phyloP scores from a whole-genome alignment of 2,797 vertebrate species.

The Sphenodon punctatus region DNA sequence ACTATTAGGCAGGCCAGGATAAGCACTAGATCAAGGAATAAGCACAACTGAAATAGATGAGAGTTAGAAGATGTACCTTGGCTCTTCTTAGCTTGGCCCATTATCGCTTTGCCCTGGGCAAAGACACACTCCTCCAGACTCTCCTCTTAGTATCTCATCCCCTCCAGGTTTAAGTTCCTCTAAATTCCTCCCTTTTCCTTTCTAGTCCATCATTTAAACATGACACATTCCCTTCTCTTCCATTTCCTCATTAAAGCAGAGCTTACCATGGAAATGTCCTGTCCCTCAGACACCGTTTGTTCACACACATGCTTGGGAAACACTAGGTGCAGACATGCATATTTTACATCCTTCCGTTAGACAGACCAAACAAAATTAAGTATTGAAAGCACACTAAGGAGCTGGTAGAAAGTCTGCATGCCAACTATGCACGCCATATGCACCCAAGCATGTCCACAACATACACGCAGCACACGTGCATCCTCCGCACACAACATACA shows the following conservation, averaged over 20 bases:
- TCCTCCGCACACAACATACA: too few species aligned
- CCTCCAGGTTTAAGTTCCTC: background rate
- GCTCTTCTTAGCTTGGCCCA: slow-evolving; percentile 19
- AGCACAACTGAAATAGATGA: slow-evolving; percentile 19
- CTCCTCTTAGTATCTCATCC: background rate
- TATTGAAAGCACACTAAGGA: too few species aligned
- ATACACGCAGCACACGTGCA: too few species aligned
- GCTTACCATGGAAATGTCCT: background rate
- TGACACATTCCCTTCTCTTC: background rate
- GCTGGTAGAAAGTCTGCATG: too few species aligned
- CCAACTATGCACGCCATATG: too few species aligned
- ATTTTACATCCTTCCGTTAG: too few species aligned
- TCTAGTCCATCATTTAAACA: background rate
- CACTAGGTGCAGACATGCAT: background rate
- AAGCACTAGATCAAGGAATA: background rate
- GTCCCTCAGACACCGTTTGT: background rate
- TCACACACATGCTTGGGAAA: background rate
- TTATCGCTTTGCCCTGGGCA: too few species aligned
- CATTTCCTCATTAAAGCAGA: background rate
- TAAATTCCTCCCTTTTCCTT: background rate
- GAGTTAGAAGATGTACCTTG: background rate
- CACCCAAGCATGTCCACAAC: too few species aligned
- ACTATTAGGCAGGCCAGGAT: background rate
- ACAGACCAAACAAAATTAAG: too few species aligned
- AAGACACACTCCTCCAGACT: background rate